Evolutionary conservation across 1,140 invertebrate genomes (phyloP).

Genomic region (Drosophila serrata): DNA sequence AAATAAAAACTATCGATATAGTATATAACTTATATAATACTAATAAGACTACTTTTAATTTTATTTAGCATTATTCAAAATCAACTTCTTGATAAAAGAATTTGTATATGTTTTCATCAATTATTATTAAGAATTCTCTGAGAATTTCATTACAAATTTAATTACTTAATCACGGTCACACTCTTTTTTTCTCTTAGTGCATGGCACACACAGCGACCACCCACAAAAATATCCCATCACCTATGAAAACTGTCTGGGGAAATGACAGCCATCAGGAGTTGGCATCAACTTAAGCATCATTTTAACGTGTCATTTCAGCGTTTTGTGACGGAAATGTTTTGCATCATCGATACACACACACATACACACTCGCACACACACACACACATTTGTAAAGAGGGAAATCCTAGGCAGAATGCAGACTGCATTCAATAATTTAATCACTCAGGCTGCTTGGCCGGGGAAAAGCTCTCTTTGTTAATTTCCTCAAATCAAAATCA

Average conservation of each 20-base stretch:
- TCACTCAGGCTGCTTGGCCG: slow-evolving; percentile 44
- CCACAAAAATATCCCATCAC: slow-evolving; percentile 1
- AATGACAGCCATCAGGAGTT: slow-evolving; percentile 61
- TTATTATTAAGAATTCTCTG: not conserved
- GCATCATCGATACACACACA: slow-evolving; percentile 73
- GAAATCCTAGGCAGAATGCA: slow-evolving; percentile 10
- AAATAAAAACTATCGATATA: too few species aligned
- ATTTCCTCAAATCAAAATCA: slow-evolving; percentile 30
- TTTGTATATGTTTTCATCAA: too few species aligned
- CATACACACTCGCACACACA: slow-evolving; percentile 5
- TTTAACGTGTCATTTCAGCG: slow-evolving; percentile 78
- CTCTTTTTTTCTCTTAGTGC: not conserved
- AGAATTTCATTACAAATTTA: not conserved
- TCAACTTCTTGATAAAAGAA: too few species aligned
- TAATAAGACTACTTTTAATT: too few species aligned
- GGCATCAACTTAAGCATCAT: slow-evolving; percentile 49
- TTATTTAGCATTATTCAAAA: too few species aligned
- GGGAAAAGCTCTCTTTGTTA: slow-evolving; percentile 23
- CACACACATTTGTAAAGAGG: slow-evolving; percentile 5
- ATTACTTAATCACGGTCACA: not conserved
- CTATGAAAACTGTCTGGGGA: slow-evolving; percentile 34
- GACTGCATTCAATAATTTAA: slow-evolving; percentile 68
- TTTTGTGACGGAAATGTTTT: slow-evolving; percentile 77
- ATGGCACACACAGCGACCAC: slow-evolving; percentile 4
- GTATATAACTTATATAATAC: too few species aligned